Percentiles rank a stretch among this genome's conserved stretches.
These are phyloP conservation scores for Sus scrofa DNA, from an alignment of 2,113 vertebrate species.

Conservation along the genomic window DNA sequence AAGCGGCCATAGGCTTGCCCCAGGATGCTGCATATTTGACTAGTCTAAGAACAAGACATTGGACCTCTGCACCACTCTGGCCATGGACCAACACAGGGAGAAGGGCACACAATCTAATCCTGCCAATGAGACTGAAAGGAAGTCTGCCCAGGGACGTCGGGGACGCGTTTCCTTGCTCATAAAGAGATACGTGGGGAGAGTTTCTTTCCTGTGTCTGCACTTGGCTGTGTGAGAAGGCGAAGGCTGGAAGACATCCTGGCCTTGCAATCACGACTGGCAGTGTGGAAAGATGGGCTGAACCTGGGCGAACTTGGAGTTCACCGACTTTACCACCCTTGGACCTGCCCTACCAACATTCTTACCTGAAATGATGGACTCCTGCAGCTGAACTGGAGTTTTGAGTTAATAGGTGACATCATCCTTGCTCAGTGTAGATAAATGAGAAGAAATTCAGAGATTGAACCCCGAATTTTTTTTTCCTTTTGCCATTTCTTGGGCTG, in stretches of 20 bases:
- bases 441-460: neutral
- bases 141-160: neutral
- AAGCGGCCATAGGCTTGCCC: neutral
- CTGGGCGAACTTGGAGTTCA: neutral
- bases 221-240: neutral
- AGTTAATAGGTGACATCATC: neutral
- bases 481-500: too few species aligned
- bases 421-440: neutral
- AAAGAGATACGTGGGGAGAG: too few species aligned
- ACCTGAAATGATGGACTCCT: neutral
- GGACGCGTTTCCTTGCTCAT: neutral
- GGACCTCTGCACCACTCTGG: neutral
- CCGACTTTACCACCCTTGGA: neutral
- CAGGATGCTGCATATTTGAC: neutral
- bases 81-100: neutral
- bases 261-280: fast-evolving
- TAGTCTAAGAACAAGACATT: neutral
- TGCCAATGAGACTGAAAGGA: neutral
- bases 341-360: neutral
- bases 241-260: neutral
- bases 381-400: neutral
- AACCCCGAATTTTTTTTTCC: neutral
- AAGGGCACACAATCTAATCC: neutral
- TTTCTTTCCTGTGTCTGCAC: neutral
- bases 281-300: neutral